A percentile compares a stretch with the other conserved stretches of the same genome.
These are phyloP conservation scores for Pelosia muscerda DNA, from an alignment of 2,888 invertebrate species.

Conservation along the genomic window DNA sequence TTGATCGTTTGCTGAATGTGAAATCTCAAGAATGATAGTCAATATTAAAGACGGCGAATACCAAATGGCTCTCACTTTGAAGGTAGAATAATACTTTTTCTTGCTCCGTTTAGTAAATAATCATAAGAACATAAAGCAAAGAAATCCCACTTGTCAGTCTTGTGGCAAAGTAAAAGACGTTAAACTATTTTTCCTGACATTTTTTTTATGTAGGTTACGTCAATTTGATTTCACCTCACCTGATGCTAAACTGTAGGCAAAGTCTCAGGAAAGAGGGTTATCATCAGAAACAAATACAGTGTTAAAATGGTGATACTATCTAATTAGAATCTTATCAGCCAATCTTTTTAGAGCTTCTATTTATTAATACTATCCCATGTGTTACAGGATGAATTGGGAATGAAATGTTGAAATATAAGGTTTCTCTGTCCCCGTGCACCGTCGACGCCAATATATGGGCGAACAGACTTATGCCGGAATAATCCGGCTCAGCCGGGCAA, in stretches of 20 bases:
- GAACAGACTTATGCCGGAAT: conserved; percentile 56
- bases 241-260: too few species aligned
- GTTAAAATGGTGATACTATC: too few species aligned
- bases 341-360: not conserved
- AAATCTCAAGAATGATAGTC: not conserved
- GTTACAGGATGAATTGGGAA: conserved; percentile 9
- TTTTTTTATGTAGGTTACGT: too few species aligned
- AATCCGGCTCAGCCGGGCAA: conserved; percentile 61
- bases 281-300: too few species aligned
- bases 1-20: not conserved
- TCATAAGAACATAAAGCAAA: too few species aligned
- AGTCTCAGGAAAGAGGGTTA: too few species aligned
- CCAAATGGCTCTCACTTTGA: too few species aligned
- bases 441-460: conserved; percentile 54
- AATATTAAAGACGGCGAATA: too few species aligned
- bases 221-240: too few species aligned
- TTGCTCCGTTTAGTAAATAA: not conserved
- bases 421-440: conserved; percentile 21
- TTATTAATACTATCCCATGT: conserved; percentile 14
- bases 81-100: not conserved
- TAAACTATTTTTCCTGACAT: too few species aligned
- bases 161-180: too few species aligned
- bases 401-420: conserved; percentile 38
- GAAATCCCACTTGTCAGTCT: too few species aligned
- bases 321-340: not conserved